Evolutionary conservation across 2,888 invertebrate species (phyloP).

Genomic region (Orthosia incerta): DNA sequence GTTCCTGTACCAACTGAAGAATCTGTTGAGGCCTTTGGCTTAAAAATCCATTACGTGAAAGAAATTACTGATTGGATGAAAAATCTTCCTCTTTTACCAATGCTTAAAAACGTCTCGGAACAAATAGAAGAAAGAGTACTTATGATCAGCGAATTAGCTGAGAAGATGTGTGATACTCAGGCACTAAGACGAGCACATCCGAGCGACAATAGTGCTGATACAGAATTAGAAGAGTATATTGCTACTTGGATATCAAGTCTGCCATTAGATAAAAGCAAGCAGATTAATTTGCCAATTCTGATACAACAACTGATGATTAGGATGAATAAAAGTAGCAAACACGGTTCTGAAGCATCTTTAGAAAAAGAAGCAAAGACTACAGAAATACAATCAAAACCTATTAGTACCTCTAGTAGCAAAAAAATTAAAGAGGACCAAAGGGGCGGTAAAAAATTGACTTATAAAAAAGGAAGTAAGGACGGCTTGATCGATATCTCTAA

Average conservation of each 20-base stretch:
- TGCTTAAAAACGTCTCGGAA: conserved; percentile 55
- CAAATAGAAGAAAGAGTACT: conserved; percentile 63
- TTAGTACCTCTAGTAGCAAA: neutral
- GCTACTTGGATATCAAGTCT: conserved; percentile 74
- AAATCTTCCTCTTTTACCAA: conserved; percentile 75
- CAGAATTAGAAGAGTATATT: conserved; percentile 71
- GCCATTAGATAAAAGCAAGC: conserved; percentile 71
- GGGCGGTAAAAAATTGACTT: neutral
- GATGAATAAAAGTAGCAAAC: conserved; percentile 68
- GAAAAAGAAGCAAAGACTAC: neutral
- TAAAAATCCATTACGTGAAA: conserved; percentile 75
- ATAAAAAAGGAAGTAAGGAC: neutral
- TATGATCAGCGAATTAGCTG: conserved; percentile 76
- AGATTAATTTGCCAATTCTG: conserved; percentile 69
- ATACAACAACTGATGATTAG: conserved; percentile 76
- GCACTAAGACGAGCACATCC: conserved; percentile 54
- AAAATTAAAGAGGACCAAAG: neutral
- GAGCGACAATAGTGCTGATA: conserved; percentile 58
- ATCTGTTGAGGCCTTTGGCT: conserved; percentile 68
- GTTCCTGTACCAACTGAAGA: conserved; percentile 70
- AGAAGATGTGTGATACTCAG: conserved; percentile 71
- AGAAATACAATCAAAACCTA: conserved; percentile 9
- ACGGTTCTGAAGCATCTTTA: neutral
- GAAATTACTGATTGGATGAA: conserved; percentile 81
- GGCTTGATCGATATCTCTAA: neutral